These are phyloP conservation scores for Iselma pallidipennis DNA, from an alignment of 2,888 invertebrate species.

Conservation along the genomic window DNA sequence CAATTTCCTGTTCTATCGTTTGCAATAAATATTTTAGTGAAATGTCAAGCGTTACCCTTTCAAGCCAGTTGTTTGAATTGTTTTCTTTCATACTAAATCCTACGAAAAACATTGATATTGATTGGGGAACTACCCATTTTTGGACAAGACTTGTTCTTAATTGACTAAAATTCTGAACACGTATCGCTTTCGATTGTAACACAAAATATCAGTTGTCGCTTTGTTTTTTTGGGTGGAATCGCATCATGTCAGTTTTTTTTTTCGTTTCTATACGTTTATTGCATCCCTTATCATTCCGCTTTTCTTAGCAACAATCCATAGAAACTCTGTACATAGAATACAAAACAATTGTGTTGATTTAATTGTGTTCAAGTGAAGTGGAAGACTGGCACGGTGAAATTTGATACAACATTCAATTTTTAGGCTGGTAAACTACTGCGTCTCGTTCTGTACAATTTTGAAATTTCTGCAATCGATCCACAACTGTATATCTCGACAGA, in stretches of 20 bases:
- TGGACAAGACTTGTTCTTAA: background rate
- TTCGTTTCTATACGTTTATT: conserved; percentile 4
- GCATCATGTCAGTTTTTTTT: conserved; percentile 24
- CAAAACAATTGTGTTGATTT: conserved; percentile 1
- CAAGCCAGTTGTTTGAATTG: too few relatives aligned
- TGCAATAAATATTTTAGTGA: background rate
- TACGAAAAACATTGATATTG: too few relatives aligned
- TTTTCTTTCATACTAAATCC: too few relatives aligned
- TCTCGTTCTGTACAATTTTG: background rate
- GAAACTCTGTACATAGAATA: background rate
- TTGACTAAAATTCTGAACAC: conserved; percentile 2
- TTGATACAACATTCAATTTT: background rate
- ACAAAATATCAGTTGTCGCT: background rate
- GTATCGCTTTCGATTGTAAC: conserved; percentile 6
- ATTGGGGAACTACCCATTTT: too few relatives aligned
- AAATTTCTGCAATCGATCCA: conserved; percentile 3
- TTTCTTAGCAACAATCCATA: background rate
- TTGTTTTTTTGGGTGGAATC: conserved; percentile 10
- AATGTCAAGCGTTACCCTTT: too few relatives aligned
- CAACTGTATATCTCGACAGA: background rate
- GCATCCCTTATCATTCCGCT: background rate
- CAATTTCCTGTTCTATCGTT: too few relatives aligned
- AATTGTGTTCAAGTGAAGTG: conserved; percentile 1
- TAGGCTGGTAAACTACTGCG: background rate
- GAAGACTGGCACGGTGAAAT: background rate